phyloP scores from a whole-genome alignment of 2,113 vertebrate species.

The Nerophis lumbriciformis region DNA sequence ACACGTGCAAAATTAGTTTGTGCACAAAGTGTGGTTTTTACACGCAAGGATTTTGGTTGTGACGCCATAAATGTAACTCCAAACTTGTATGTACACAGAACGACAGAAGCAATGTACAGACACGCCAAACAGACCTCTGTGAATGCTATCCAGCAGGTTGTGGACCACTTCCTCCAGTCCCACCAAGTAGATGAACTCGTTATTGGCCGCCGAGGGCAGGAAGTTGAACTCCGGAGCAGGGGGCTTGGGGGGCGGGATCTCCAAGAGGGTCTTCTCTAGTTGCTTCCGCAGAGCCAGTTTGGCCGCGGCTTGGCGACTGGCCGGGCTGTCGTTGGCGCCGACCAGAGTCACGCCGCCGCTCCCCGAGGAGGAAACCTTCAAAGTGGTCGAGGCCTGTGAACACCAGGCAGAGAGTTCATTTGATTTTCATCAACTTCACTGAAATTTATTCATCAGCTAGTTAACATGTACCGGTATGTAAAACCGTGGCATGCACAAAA shows the following conservation, averaged over 20 bases:
- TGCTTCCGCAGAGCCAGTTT: constrained; percentile 93
- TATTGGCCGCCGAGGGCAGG: constrained; percentile 92
- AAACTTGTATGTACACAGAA: too few species aligned
- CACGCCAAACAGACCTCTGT: constrained; percentile 60
- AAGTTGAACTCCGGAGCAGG: constrained; percentile 88
- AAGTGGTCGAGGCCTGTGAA: constrained; percentile 73
- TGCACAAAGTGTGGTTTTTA: too few species aligned
- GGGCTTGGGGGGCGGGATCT: constrained; percentile 91
- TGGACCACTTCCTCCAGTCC: constrained; percentile 96
- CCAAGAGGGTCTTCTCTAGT: constrained; percentile 91
- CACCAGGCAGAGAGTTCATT: constrained; percentile 3
- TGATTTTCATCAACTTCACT: too few species aligned
- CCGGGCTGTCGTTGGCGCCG: constrained; percentile 77
- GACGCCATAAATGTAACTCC: too few species aligned
- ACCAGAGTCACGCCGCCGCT: constrained; percentile 59
- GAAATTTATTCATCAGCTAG: too few species aligned
- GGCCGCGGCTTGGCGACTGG: constrained; percentile 87
- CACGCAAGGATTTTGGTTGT: too few species aligned
- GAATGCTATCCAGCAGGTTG: constrained; percentile 87
- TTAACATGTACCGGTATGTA: too few species aligned
- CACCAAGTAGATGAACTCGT: constrained; percentile 95
- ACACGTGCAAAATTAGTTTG: too few species aligned
- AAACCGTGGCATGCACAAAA: too few species aligned
- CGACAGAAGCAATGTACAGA: too few species aligned
- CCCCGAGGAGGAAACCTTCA: constrained; percentile 77